Base-by-base conservation (phyloP, 2,888 invertebrate genomes). In the Nysson spinosus region DNA sequence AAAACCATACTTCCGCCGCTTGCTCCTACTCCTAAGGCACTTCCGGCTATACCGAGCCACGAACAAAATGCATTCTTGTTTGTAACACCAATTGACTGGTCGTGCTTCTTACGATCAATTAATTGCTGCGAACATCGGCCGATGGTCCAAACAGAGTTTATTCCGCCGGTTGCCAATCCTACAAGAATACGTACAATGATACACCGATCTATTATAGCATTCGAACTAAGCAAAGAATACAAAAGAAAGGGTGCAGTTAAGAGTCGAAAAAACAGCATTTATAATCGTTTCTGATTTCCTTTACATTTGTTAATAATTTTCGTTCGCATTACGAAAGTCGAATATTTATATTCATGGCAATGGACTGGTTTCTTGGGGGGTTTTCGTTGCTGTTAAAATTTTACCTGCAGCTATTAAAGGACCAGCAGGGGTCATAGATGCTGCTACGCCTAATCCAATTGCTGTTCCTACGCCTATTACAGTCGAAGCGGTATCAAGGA, bases 21-120 rank as follows among this genome's bases (percentile, higher is more conserved):
- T 1, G 79, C 71, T n/a, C 78, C 77, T 5, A 81, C 9, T 17
- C 76, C 73, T 12, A 79, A 46, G 1, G 65, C 37, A 20, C 77
- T 68, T 3, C 78, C 72, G 2, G 62, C 69, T 19, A 82, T 57
- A 4, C 77, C 72, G 1, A 85, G 43, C 77, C 82, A 85, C 6
- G 76, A 56, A 2, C 69, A 24, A 1, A 81, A 7, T 1, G 82
- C 80, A 3, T 68, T 26, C 44, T 20, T 75, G 22, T 82, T 43
- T 0, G 19, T 39, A 1, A 77, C 6, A 24, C 37, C 64, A 24
- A 83, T 75, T 4, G 83, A 78, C 49, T 84, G 77, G 4, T 78
- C 62, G 9, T 85, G 85, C 0, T 2, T 50, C 2, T 30, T 43
- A 3, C 81, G 78, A 43, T 85, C 84, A 0, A 61, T 14, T 34